Percentiles rank a stretch among this genome's conserved stretches.
Conservation (phyloP, 53 echinoderm and acorn worm species). For the Apostichopus leukothele region DNA sequence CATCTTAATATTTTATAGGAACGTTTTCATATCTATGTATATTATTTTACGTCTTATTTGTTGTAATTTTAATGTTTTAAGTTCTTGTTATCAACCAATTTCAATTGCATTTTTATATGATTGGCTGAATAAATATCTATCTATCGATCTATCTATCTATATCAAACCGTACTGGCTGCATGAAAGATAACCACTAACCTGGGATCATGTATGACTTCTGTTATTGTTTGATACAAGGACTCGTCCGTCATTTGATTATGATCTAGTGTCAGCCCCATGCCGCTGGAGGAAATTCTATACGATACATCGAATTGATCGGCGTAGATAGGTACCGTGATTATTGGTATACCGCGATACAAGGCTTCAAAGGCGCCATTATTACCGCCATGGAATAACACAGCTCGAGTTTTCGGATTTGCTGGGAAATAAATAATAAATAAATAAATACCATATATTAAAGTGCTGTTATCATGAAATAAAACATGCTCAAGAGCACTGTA, state of each 20-base stretch:
- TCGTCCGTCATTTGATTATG: background rate
- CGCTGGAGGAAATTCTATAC: background rate
- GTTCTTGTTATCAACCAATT: too few species aligned
- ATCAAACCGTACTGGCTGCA: too few species aligned
- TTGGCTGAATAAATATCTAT: too few species aligned
- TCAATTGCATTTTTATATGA: too few species aligned
- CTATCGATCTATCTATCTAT: too few species aligned
- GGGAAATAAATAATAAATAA: background rate
- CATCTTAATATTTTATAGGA: too few species aligned
- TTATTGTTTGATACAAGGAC: background rate
- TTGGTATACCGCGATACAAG: background rate
- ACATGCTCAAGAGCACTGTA: too few species aligned
- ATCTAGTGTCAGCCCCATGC: background rate
- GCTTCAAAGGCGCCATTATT: background rate
- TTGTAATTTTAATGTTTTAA: too few species aligned
- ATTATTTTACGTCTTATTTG: too few species aligned
- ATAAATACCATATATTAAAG: too few species aligned
- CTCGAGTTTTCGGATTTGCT: background rate
- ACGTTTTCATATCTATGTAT: too few species aligned
- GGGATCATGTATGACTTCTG: background rate
- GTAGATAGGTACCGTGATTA: background rate
- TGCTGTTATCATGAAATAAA: too few species aligned
- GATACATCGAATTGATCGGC: background rate
- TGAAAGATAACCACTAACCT: background rate
- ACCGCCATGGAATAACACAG: background rate